Evolutionary conservation across 2,888 invertebrate genomes (phyloP).

Genomic region (Thumatha senex): DNA sequence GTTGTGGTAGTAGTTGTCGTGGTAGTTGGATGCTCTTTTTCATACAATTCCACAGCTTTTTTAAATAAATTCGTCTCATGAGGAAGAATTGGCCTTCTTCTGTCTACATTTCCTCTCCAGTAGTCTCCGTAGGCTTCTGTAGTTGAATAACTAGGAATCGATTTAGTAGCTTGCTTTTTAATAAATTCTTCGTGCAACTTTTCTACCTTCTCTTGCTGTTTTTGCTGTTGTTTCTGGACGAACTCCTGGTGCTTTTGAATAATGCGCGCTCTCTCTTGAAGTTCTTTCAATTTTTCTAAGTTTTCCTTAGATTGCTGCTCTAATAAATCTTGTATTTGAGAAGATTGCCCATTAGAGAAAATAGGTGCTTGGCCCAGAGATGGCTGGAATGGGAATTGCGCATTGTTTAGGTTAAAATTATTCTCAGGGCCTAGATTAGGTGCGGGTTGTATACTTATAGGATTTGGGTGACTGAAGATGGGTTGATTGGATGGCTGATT

Average conservation of each 20-base stretch:
- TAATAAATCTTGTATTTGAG: constrained; percentile 81
- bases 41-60: constrained; percentile 86
- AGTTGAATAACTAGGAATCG: constrained; percentile 76
- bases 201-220: constrained; percentile 89
- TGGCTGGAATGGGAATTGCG: constrained; percentile 69
- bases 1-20: constrained; percentile 87
- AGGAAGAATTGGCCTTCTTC: constrained; percentile 81
- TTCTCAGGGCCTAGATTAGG: constrained; percentile 73
- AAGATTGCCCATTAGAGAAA: constrained; percentile 76
- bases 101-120: constrained; percentile 64
- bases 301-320: constrained; percentile 85
- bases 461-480: constrained; percentile 64
- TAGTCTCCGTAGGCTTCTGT: constrained; percentile 76
- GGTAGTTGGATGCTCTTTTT: constrained; percentile 87
- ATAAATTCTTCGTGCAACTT: constrained; percentile 88
- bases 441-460: constrained; percentile 74
- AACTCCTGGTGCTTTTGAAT: constrained; percentile 91
- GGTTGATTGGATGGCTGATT: constrained; percentile 56
- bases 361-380: constrained; percentile 67
- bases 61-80: constrained; percentile 86
- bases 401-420: constrained; percentile 57
- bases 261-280: constrained; percentile 88
- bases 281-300: constrained; percentile 85
- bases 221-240: constrained; percentile 90
- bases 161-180: constrained; percentile 87